Percentiles rank a stretch among this genome's conserved stretches.
phyloP scores from a whole-genome alignment of 2,797 vertebrate species.

The Astyanax mexicanus region DNA sequence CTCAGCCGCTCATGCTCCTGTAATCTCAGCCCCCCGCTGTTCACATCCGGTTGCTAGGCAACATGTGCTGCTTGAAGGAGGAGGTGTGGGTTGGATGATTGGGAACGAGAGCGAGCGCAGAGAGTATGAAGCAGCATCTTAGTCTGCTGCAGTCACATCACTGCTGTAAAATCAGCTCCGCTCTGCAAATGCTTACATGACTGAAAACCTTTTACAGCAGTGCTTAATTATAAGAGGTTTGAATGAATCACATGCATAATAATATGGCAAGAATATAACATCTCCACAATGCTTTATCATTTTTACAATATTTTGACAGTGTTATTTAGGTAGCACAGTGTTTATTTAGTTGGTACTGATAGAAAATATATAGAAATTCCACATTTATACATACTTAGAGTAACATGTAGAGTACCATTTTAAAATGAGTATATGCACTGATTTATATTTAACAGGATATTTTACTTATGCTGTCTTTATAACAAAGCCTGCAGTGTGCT shows the following conservation, averaged over 20 bases:
- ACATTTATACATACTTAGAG: no score
- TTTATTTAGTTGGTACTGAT: no score
- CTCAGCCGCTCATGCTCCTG: slow-evolving; percentile 38
- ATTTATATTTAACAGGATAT: no score
- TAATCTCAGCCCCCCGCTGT: slow-evolving; percentile 52
- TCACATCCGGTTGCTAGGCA: slow-evolving; percentile 69
- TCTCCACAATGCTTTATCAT: no score
- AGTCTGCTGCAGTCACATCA: background rate
- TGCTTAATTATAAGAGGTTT: background rate
- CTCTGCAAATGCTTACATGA: slow-evolving; percentile 10
- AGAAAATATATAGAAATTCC: no score
- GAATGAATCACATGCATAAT: background rate
- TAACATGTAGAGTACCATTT: no score
- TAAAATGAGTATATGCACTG: no score
- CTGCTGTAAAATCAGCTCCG: slow-evolving; percentile 15
- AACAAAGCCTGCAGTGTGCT: no score
- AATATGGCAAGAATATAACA: no score
- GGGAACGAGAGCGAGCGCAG: slow-evolving; percentile 34
- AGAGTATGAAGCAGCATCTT: slow-evolving; percentile 26
- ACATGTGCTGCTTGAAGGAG: slow-evolving; percentile 55
- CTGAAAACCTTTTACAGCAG: slow-evolving; percentile 13
- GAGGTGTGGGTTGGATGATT: slow-evolving; percentile 40
- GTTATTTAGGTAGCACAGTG: no score
- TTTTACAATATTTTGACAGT: no score
- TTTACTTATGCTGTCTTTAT: no score